Conservation (phyloP, 2,888 invertebrate species). For the Drosophila paucipuncta region DNA sequence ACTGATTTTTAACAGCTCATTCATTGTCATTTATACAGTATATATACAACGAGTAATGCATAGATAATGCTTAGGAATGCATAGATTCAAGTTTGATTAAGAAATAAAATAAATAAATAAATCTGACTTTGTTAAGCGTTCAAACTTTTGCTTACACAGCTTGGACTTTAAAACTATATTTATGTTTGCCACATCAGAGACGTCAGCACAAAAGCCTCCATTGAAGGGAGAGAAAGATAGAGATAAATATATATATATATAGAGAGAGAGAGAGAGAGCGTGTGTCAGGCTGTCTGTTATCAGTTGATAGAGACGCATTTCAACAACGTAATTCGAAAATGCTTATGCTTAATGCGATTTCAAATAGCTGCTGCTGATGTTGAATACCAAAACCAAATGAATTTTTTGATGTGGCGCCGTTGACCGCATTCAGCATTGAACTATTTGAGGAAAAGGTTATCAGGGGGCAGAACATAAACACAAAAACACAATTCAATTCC, state of each 20-base stretch:
- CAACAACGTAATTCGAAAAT: neutral
- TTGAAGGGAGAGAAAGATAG: neutral
- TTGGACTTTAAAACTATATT: neutral
- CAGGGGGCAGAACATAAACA: constrained; percentile 18
- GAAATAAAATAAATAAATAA: neutral
- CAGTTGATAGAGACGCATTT: neutral
- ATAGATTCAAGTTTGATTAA: neutral
- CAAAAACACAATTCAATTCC: constrained; percentile 12
- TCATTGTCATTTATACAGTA: neutral
- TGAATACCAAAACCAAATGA: constrained; percentile 39
- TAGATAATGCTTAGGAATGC: neutral
- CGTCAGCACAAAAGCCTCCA: neutral
- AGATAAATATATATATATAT: too few species aligned
- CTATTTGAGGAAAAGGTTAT: constrained; percentile 64
- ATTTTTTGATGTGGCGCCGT: constrained; percentile 22
- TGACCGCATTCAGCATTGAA: constrained; percentile 73
- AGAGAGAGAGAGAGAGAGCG: neutral
- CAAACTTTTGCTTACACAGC: neutral
- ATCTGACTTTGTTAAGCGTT: neutral
- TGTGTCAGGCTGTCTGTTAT: neutral
- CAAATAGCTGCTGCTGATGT: constrained; percentile 15
- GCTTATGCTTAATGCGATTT: constrained; percentile 22
- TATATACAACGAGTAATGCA: neutral
- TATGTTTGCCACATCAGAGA: neutral
- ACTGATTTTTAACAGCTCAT: neutral